phyloP scores from a whole-genome alignment of 2,797 vertebrate genomes.

The Buphagus erythrorhynchus region DNA sequence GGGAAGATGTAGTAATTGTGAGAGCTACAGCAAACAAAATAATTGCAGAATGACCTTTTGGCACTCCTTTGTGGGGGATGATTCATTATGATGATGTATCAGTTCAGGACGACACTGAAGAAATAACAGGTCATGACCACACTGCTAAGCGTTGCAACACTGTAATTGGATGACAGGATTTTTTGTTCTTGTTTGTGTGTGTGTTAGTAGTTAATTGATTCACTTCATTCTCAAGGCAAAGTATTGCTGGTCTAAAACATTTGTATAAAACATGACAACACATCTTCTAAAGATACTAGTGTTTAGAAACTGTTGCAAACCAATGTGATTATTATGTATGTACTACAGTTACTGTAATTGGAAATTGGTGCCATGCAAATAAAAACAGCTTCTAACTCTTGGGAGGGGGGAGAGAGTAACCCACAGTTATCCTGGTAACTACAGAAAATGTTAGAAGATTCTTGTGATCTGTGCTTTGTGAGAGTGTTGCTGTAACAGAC shows the following conservation, averaged over 20 bases:
- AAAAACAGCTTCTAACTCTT: neutral
- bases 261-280: neutral
- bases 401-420: neutral
- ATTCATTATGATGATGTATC: neutral
- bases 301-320: neutral
- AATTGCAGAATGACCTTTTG: slow-evolving; percentile 7
- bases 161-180: neutral
- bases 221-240: neutral
- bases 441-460: neutral
- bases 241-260: neutral
- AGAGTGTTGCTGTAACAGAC: neutral
- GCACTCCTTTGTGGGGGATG: neutral
- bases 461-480: neutral
- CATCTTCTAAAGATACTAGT: neutral
- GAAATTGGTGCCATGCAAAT: neutral
- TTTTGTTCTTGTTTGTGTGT: neutral
- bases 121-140: neutral
- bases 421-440: neutral
- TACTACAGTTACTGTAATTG: neutral
- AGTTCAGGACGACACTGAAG: neutral
- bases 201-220: slow-evolving; percentile 2
- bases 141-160: neutral
- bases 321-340: neutral
- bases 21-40: neutral
- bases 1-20: neutral